Evolutionary conservation across 1,140 invertebrate genomes (phyloP).

Genomic region (Lucilia cuprina): DNA sequence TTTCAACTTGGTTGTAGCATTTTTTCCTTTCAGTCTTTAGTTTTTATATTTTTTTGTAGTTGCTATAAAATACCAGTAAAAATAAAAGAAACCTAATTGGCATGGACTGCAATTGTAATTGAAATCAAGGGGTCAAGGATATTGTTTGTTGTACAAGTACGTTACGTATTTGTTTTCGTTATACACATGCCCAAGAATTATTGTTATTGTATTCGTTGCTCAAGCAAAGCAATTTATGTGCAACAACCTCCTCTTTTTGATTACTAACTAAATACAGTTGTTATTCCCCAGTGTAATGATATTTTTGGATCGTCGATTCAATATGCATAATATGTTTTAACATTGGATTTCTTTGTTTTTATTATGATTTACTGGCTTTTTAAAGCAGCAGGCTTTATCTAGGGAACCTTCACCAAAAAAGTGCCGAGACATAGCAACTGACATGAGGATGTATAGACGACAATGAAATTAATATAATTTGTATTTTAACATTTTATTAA

Average conservation of each 20-base stretch:
- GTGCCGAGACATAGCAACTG: too few species aligned
- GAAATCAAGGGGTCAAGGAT: neutral
- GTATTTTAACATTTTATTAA: too few species aligned
- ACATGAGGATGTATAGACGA: too few species aligned
- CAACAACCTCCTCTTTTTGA: too few species aligned
- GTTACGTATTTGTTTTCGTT: neutral
- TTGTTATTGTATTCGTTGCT: neutral
- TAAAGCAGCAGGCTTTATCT: too few species aligned
- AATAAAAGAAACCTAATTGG: neutral
- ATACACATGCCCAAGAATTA: neutral
- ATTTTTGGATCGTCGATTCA: neutral
- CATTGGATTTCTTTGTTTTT: neutral
- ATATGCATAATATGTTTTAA: neutral
- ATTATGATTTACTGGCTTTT: too few species aligned
- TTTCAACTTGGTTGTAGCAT: neutral
- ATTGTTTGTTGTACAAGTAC: neutral
- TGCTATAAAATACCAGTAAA: neutral
- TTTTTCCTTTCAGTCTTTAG: neutral
- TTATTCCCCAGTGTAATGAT: neutral
- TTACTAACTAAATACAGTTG: neutral
- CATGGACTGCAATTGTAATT: constrained; percentile 6
- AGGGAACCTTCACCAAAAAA: too few species aligned
- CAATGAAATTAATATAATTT: too few species aligned
- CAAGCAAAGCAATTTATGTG: neutral
- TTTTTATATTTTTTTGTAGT: neutral